Evolutionary conservation across 2,797 vertebrate genomes (phyloP), one percentile per base, ranked within the genome.

Genomic region (Syngnathus acus): DNA sequence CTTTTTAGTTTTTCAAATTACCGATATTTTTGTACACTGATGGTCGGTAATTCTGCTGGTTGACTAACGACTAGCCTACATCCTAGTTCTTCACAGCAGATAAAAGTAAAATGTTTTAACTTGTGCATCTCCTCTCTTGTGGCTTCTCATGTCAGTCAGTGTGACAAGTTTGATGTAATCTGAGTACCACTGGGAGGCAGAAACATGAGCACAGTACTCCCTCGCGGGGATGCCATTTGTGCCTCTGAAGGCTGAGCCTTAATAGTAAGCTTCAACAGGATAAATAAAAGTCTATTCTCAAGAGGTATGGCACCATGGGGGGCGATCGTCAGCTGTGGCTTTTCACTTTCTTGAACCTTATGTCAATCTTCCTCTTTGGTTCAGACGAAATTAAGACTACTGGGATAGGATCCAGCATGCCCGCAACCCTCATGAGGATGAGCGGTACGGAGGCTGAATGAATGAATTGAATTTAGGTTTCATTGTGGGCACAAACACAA

Each of bases 281-380:
- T 83, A 80, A 85, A 86, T 78, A 70, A 77, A 63, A 40, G 64
- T 70, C 79, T 81, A 71, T 85, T 84, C 74, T 76, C 54, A 60
- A 68, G 65, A 64, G 69, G 67, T 74, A 68, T 76, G 55, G 39
- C 65, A 66, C 71, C 32, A 3, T 42, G 4, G 47, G 16, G 16
- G 16, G 47, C 0, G 45, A 6, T 58, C 82, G 80, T 81, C 82
- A 82, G 81, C 79, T 87, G 74, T 75, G 65, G 66, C 69, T 70
- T 67, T 83, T 81, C 71, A 77, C 70, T 78, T 76, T 75, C 73
- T 51, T 60, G 69, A 68, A 68, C 68, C 71, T 68, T 79, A 78
- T 72, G 66, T 80, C 48, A 80, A 85, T 71, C 73, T 72, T 71
- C 53, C 43, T 55, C 57, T 60, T 73, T 83, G 82, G 72, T 84